Evolutionary conservation across 2,888 invertebrate species (phyloP), one percentile per base, ranked within the genome.

Genomic region (Conistra vaccinii): DNA sequence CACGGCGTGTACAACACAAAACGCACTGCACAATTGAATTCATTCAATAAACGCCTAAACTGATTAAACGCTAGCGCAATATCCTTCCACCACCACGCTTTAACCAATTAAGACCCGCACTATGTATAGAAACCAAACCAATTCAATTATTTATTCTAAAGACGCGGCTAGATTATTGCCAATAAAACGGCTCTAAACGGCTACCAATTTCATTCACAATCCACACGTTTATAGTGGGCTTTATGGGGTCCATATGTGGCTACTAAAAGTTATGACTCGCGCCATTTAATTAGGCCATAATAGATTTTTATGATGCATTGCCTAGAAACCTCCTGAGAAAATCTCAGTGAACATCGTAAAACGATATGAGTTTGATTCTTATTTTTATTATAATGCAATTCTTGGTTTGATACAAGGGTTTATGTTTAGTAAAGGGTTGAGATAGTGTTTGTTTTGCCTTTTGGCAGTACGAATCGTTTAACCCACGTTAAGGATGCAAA

Each of bases 161-260:
- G 81, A 75, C 62, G 42, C 45, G 55, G 55, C 53, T 29, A 65
- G 57, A 72, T 83, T 76, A 81, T 72, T 69, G 69, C 62, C 78
- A 71, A 71, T 75, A 77, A 69, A 80, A 84, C 6, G 20, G 32
- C 60, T 69, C 63, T 61, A 73, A 80, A 51, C 68, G 70, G 77
- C 87, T 81, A 79, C 85, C 90, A 88, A 87, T 90, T 85, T 87
- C 78, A 73, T 83, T 83, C 67, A 80, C 67, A 75, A 72, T 76
- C 67, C 71, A 14, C 35, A 62, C 73, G 79, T 85, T 86, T 84
- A 84, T 83, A 77, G 74, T 68, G 45, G 39, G 32, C 83, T 87
- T 89, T 90, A 90, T 87, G 84, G 80, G 84, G 69, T 80, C 82
- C 70, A 74, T 86, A 85, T 76, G 87, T 78, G 71, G 68, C 74